These are phyloP conservation scores for Drosophila pseudoananassae DNA, from an alignment of 1,140 invertebrate species.

Conservation along the genomic window DNA sequence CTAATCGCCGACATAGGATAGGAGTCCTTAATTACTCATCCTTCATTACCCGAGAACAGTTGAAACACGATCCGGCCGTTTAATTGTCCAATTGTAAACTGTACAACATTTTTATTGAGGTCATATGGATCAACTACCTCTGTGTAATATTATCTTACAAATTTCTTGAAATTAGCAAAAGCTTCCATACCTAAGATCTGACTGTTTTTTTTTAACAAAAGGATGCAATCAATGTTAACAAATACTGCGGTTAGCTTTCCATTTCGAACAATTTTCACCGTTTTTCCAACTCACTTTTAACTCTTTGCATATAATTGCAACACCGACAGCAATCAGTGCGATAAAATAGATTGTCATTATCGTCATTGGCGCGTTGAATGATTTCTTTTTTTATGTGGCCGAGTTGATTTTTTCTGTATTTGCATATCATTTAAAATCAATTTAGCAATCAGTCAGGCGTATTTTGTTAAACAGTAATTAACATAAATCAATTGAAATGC, in stretches of 20 bases:
- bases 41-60: slow-evolving; percentile 6
- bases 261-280: slow-evolving; percentile 12
- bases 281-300: slow-evolving; percentile 1
- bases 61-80: slow-evolving; percentile 10
- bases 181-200: background rate
- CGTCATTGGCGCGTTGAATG: slow-evolving; percentile 28
- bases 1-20: slow-evolving; percentile 43
- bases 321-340: slow-evolving; percentile 53
- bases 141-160: no score
- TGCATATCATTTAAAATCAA: slow-evolving; percentile 78
- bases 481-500: slow-evolving; percentile 74
- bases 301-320: background rate
- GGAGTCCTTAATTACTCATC: slow-evolving; percentile 52
- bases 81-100: background rate
- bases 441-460: slow-evolving; percentile 69
- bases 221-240: slow-evolving; percentile 17
- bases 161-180: background rate
- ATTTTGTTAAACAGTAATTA: slow-evolving; percentile 80
- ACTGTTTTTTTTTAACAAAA: background rate
- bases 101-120: no score
- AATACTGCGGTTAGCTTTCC: slow-evolving; percentile 44
- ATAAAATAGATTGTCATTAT: slow-evolving; percentile 62
- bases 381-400: slow-evolving; percentile 30
- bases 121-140: no score
- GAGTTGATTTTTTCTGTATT: slow-evolving; percentile 50